Percentiles rank a stretch among this genome's conserved stretches.
Conservation (phyloP, 2,888 invertebrate species). For the Cynaeus angustus region DNA sequence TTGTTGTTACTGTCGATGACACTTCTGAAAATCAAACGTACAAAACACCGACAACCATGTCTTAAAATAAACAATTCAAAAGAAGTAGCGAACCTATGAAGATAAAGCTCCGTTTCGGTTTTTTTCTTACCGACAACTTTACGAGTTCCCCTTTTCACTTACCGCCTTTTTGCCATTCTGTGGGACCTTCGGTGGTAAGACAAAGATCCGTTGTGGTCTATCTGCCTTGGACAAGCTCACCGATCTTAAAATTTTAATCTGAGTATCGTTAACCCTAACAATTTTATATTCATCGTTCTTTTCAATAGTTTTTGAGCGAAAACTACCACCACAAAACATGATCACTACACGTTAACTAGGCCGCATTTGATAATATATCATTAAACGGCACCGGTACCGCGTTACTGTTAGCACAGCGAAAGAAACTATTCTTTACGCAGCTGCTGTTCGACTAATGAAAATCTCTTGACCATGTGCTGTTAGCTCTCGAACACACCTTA, state of each 20-base stretch:
- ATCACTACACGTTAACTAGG: constrained; percentile 24
- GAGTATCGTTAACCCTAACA: constrained; percentile 64
- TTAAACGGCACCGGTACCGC: constrained; percentile 13
- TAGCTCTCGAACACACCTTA: constrained; percentile 60
- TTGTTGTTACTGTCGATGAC: too few relatives aligned
- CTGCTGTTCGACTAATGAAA: constrained; percentile 58
- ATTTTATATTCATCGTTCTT: constrained; percentile 66
- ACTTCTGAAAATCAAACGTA: too few relatives aligned
- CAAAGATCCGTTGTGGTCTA: constrained; percentile 57
- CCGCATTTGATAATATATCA: constrained; percentile 28
- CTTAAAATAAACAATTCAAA: too few relatives aligned
- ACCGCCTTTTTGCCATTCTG: constrained; percentile 42
- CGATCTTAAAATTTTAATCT: constrained; percentile 64
- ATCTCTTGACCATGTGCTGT: constrained; percentile 63
- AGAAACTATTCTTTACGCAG: constrained; percentile 54
- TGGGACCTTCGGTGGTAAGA: constrained; percentile 63
- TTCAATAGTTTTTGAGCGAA: constrained; percentile 65
- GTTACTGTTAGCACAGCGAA: constrained; percentile 21
- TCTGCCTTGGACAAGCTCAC: constrained; percentile 60
- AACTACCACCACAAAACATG: constrained; percentile 69
- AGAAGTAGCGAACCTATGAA: too few relatives aligned
- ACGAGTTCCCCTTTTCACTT: too few relatives aligned
- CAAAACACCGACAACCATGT: too few relatives aligned
- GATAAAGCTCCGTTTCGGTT: too few relatives aligned
- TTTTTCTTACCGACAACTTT: too few relatives aligned